phyloP scores from a whole-genome alignment of 2,888 invertebrate species.

The Andrena haemorrhoa region DNA sequence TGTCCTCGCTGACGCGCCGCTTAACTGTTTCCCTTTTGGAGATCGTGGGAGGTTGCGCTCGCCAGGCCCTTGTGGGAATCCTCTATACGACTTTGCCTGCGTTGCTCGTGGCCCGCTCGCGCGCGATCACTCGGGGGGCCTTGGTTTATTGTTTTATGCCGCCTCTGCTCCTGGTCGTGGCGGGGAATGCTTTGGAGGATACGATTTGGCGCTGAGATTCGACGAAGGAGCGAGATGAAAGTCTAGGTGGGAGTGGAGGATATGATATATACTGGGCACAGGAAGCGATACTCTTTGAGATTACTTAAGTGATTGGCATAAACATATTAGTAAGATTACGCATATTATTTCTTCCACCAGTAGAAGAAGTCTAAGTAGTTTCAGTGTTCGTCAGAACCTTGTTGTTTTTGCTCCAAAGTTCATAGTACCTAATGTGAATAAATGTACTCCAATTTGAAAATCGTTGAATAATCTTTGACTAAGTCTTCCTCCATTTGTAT shows the following conservation, averaged over 20 bases:
- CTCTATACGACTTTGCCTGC: slow-evolving; percentile 63
- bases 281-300: no score
- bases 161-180: neutral
- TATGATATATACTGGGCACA: no score
- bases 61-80: slow-evolving; percentile 68
- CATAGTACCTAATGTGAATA: no score
- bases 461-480: no score
- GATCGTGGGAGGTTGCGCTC: slow-evolving; percentile 75
- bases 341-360: no score
- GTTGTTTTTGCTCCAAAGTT: neutral
- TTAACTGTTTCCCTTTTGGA: slow-evolving; percentile 71
- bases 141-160: slow-evolving; percentile 48
- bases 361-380: neutral
- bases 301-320: no score
- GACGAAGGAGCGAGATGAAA: neutral
- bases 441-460: no score
- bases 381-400: neutral
- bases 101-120: slow-evolving; percentile 11
- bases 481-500: no score
- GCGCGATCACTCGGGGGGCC: slow-evolving; percentile 7
- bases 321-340: no score
- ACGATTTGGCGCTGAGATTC: neutral
- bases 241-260: neutral
- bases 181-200: neutral
- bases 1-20: slow-evolving; percentile 39